Evolutionary conservation across 2,113 vertebrate species (phyloP), one percentile per base, ranked within the genome.

Genomic region (Lampris incognitus): DNA sequence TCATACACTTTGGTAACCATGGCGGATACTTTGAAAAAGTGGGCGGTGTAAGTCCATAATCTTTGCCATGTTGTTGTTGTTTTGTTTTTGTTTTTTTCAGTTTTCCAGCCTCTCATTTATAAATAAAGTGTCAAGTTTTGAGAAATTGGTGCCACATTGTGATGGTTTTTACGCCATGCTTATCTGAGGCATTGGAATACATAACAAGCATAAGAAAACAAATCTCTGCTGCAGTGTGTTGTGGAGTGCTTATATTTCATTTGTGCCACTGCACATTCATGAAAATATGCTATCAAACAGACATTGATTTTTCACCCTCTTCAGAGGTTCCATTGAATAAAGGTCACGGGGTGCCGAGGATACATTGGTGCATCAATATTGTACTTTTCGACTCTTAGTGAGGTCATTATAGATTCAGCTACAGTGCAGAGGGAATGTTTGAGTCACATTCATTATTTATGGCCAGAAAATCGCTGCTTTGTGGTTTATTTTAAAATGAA

Each of bases 11-110:
- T 1, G 95, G 96, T 50, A 96, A 92, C 81, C 97, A 98, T 0
- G 96, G 96, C 0, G 98, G 97, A 83, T 98, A 96, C 89, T 99
- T 99, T 72, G 98, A 99, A 65, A 96, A 96, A 92, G 97, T 99
- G 0, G 98, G 98, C 84, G 97, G 98, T 58, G 98, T 99, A 96
- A 99, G 97, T 96, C 78, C 37, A 72, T 50, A 68, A 74, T 61
- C 13, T 3, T 7, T 55, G 46, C 9, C 10, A 39, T 46, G 36
- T n/a, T 7, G 13, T 1, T 61, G 4, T 41, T 4, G 1, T 3
- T 13, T 10, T 52, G 13, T 1, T 10, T 52, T 49, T 9, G 9
- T 49, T 4, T 49, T 4, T 4, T 49, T 49, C 24, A 24, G 24
- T 24, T 24, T 24, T 24, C 24, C 24, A 24, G 24, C 24, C 24